Evolutionary conservation across 2,888 invertebrate genomes (phyloP), one percentile per base, ranked within the genome.

Genomic region (Phortica okadai): DNA sequence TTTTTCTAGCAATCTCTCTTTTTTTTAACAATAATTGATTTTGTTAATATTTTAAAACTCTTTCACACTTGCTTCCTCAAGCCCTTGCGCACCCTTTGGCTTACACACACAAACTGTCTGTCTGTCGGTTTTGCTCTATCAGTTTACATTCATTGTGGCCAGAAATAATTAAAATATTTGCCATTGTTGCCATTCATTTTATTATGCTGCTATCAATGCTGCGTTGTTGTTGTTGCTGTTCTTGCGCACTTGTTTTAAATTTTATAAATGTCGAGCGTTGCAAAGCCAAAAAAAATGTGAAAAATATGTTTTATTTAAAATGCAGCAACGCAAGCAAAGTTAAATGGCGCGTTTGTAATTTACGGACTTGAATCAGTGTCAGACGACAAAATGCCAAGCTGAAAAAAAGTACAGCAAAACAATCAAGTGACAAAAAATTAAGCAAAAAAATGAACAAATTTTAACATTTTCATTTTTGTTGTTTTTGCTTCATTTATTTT

Each of bases 281-380:
- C 10, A 45, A 45, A 16, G 41, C 16, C 42, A 69, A 45, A 6
- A n/a, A 58, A 10, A 16, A 66, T 33, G 25, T 44, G 41, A 33
- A 58, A 25, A 41, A 73, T 33, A 73, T 59, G 25, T 74, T 41
- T 62, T 62, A 74, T 62, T 59, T 66, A 74, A 74, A 74, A 67
- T 56, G 62, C 25, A 16, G 42, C 21, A 62, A 14, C 25, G 54
- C 45, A 25, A 33, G n/a, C n/a, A 69, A 75, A 69, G 62, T 75
- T 75, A 69, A 75, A 75, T 75, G 74, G 69, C 56, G 74, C 74
- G 69, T 16, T 58, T 56, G 21, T 67, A 69, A 75, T 69, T 74
- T 74, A 74, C 54, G 74, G 54, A 54, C 66, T 59, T 14, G 70
- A 72, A 72, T 72, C 50, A 72, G 54, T 72, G 54, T 56, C 66